phyloP scores from a whole-genome alignment of 2,888 invertebrate species.

The Agonopterix heracliana region DNA sequence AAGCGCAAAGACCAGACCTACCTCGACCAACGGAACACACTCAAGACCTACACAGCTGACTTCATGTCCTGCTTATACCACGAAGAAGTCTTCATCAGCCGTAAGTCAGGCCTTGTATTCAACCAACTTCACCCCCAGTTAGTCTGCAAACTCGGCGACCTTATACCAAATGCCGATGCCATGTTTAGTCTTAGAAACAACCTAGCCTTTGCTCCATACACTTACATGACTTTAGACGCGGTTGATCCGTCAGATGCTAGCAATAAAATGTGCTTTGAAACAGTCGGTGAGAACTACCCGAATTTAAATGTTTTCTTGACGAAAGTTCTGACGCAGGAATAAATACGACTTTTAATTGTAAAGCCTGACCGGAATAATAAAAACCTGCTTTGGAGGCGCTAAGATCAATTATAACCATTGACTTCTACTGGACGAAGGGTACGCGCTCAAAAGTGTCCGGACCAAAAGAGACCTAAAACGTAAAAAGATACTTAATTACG shows the following conservation, averaged over 20 bases:
- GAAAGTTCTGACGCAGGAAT: slow-evolving; percentile 34
- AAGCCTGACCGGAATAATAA: no score
- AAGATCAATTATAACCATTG: no score
- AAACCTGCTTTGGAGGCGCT: no score
- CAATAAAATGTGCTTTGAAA: slow-evolving; percentile 43
- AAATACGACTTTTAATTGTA: no score
- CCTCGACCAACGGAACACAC: slow-evolving; percentile 27
- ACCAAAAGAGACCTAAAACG: no score
- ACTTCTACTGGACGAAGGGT: no score
- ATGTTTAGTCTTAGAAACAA: slow-evolving; percentile 52
- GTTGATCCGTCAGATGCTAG: slow-evolving; percentile 31
- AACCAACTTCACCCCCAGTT: slow-evolving; percentile 42
- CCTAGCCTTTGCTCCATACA: slow-evolving; percentile 54
- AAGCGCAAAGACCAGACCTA: slow-evolving; percentile 25
- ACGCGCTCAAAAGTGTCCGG: no score
- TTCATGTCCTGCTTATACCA: slow-evolving; percentile 51
- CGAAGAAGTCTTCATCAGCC: slow-evolving; percentile 37
- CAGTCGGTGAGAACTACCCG: slow-evolving; percentile 36
- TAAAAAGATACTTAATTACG: no score
- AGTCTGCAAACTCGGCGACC: slow-evolving; percentile 35
- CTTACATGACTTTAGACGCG: slow-evolving; percentile 32
- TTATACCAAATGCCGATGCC: slow-evolving; percentile 44
- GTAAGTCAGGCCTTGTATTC: slow-evolving; percentile 45
- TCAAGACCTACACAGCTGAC: slow-evolving; percentile 47
- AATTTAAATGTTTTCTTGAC: slow-evolving; percentile 40